Evolutionary conservation across 2,797 vertebrate genomes (phyloP).

Genomic region (Accipiter fasciatus): DNA sequence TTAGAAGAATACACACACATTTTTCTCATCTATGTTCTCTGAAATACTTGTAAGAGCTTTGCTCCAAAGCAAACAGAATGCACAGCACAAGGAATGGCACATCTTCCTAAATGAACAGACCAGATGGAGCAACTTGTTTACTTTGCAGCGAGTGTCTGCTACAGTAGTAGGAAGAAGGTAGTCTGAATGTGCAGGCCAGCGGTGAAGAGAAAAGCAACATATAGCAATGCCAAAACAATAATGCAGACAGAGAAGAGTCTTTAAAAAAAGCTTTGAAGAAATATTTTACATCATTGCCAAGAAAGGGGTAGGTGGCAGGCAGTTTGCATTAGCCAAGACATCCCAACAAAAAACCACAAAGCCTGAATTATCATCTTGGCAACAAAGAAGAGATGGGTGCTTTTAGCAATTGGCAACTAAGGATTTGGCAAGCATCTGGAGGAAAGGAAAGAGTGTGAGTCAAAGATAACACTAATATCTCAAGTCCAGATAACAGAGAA

Average conservation of each 20-base stretch:
- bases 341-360: not conserved
- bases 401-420: constrained; percentile 18
- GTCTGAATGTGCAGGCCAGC: not conserved
- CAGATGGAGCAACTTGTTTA: constrained; percentile 25
- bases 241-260: not conserved
- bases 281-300: not conserved
- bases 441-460: constrained; percentile 11
- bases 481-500: not conserved
- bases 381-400: not conserved
- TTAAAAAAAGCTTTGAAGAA: not conserved
- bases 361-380: constrained; percentile 9
- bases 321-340: not conserved
- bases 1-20: not conserved
- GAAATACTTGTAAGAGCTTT: not conserved
- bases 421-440: constrained; percentile 39
- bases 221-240: not conserved
- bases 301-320: not conserved
- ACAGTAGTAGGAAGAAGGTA: not conserved
- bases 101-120: not conserved
- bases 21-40: not conserved
- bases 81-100: not conserved
- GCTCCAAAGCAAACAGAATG: not conserved
- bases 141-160: not conserved
- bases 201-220: not conserved
- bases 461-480: not conserved